Conservation (phyloP, 1,140 invertebrate species). For the Andricus grossulariae region DNA sequence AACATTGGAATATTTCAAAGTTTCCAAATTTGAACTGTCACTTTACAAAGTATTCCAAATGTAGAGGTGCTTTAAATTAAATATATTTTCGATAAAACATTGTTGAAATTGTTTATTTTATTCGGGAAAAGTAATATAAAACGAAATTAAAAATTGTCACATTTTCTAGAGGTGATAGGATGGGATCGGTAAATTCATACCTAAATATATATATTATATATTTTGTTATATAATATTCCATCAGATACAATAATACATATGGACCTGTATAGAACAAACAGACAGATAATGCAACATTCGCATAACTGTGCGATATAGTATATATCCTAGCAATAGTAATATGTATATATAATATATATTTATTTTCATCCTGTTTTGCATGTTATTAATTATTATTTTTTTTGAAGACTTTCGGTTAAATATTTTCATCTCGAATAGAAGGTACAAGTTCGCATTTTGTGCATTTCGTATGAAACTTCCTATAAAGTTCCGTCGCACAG, state of each 20-base stretch:
- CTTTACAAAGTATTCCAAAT: not conserved
- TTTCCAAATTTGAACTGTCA: not conserved
- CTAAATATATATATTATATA: slow-evolving; percentile 61
- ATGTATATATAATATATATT: slow-evolving; percentile 62
- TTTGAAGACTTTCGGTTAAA: slow-evolving; percentile 69
- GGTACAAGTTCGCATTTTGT: slow-evolving; percentile 62
- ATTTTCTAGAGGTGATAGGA: not conserved
- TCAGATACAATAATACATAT: slow-evolving; percentile 71
- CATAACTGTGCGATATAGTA: slow-evolving; percentile 66
- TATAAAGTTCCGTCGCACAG: slow-evolving; percentile 44
- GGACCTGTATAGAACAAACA: slow-evolving; percentile 70
- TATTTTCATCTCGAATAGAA: slow-evolving; percentile 60
- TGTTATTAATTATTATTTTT: slow-evolving; percentile 45
- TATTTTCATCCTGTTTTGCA: slow-evolving; percentile 49
- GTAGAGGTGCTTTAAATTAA: slow-evolving; percentile 41
- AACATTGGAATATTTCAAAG: too few relatives aligned
- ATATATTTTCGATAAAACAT: slow-evolving; percentile 42
- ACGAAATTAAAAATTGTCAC: not conserved
- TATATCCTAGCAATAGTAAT: slow-evolving; percentile 59
- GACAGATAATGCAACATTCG: slow-evolving; percentile 69
- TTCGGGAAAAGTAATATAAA: not conserved
- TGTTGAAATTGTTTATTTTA: slow-evolving; percentile 31
- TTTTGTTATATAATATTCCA: slow-evolving; percentile 66
- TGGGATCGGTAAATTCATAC: slow-evolving; percentile 45
- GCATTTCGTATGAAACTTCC: slow-evolving; percentile 55